Conservation (phyloP, 2,797 vertebrate genomes). For the Parotocinclus haroldoi region DNA sequence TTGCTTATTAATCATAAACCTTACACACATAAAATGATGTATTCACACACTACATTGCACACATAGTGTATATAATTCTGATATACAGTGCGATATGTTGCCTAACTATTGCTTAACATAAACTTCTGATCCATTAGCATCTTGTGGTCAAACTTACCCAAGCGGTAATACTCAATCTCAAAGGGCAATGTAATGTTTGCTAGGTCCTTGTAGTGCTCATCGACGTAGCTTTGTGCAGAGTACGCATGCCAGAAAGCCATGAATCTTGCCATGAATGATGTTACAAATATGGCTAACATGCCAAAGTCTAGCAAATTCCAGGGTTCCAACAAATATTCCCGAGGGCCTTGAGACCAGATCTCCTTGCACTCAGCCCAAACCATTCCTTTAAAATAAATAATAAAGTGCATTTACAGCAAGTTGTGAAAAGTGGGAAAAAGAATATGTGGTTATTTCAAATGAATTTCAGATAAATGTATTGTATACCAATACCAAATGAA, state of each 20-base stretch:
- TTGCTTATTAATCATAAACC: too few species aligned
- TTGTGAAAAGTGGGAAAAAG: neutral
- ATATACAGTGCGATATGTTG: too few species aligned
- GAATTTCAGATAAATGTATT: neutral
- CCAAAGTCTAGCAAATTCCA: constrained; percentile 98
- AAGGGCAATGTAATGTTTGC: constrained; percentile 78
- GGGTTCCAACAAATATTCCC: constrained; percentile 89
- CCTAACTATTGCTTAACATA: too few species aligned
- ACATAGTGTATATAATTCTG: too few species aligned
- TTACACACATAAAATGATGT: too few species aligned
- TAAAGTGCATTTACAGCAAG: constrained; percentile 5
- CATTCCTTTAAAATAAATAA: constrained; percentile 75
- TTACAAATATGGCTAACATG: constrained; percentile 90
- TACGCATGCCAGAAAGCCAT: constrained; percentile 96
- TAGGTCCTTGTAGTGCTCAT: constrained; percentile 76
- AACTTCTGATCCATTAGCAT: too few species aligned
- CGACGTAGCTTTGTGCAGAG: constrained; percentile 85
- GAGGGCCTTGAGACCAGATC: constrained; percentile 91
- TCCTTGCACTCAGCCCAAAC: constrained; percentile 95
- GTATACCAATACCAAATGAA: neutral
- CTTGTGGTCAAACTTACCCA: constrained; percentile 65
- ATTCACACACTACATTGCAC: too few species aligned
- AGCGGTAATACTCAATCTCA: constrained; percentile 89
- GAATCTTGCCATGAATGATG: constrained; percentile 90
- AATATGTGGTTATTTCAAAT: too few species aligned